A percentile compares a stretch with the other conserved stretches of the same genome.
phyloP scores from a whole-genome alignment of 2,113 vertebrate genomes.

The Carassius auratus region DNA sequence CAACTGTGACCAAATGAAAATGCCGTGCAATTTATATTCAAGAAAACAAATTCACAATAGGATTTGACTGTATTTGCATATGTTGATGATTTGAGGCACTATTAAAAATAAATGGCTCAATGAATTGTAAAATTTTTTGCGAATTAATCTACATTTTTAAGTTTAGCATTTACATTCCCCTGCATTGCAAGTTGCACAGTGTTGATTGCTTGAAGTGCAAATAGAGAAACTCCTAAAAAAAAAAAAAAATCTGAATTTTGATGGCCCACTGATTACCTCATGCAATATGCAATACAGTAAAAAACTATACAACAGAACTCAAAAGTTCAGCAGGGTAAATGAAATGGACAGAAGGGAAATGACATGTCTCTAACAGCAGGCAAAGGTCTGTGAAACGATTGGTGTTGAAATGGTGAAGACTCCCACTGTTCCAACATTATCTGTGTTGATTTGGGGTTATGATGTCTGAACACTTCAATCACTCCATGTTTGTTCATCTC shows the following conservation, averaged over 20 bases:
- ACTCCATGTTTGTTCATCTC: conserved; percentile 14
- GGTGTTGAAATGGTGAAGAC: not conserved
- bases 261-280: not conserved
- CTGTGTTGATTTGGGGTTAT: conserved; percentile 24
- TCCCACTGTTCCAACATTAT: conserved; percentile 20
- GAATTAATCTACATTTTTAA: not conserved
- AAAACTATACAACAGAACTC: conserved; percentile 16
- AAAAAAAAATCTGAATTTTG: not conserved
- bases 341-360: not conserved
- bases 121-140: not conserved
- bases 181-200: not conserved
- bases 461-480: conserved; percentile 33
- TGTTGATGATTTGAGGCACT: not conserved
- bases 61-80: not conserved
- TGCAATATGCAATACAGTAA: not conserved
- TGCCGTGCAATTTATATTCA: not conserved
- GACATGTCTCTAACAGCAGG: not conserved
- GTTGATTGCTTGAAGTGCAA: not conserved
- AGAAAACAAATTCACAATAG: not conserved
- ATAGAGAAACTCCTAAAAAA: not conserved
- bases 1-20: not conserved
- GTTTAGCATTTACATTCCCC: not conserved
- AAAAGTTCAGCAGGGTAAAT: not conserved
- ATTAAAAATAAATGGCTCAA: not conserved
- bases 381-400: not conserved